Evolutionary conservation across 2,113 vertebrate genomes (phyloP), one percentile per base, ranked within the genome.

Genomic region (Chlamydotis undulata): DNA sequence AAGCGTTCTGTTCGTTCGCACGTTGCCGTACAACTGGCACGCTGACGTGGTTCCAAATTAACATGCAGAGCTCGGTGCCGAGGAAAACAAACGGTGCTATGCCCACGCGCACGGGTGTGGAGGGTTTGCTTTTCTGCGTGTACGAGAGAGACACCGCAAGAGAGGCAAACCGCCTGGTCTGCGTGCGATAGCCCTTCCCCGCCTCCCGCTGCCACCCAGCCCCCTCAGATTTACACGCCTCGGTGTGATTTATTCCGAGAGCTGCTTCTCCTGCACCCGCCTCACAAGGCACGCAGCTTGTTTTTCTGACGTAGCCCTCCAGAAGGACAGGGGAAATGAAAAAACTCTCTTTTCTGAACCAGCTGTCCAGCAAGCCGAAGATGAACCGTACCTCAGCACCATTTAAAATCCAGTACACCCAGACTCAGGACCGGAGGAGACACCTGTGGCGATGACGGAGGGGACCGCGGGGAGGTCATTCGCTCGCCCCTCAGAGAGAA

Each of bases 81-180:
- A 55, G 69, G 83, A 47, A n/a, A 64, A 37, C 1, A 2, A 43
- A 31, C 0, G 52, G 52, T 5, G 47, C 3, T 12, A 3, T 0
- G 28, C 49, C 10, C 7, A 3, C 41, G 41, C 41, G 4, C 28
- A 8, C 1, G n/a, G 52, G 55, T 2, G 10, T 0, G 35, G 43
- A 25, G 74, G 1, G 25, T 26, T 33, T 12, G 83, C 78, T 37
- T 0, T 10, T 2, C 47, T 37, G 41, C 41, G 41, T 43, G 14
- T 43, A 43, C 41, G 41, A 43, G 1, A 35, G 69, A 71, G 55
- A 29, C 14, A 9, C 64, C 3, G 2, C 0, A 26, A 4, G 69
- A 64, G 86, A 12, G 1, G 22, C 21, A 2, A 4, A 7, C 3
- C 21, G 31, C 39, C 88, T 5, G 85, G 10, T 0, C 19, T 9